Conservation (phyloP, 2,113 vertebrate genomes). For the Forbesichthys agassizii region DNA sequence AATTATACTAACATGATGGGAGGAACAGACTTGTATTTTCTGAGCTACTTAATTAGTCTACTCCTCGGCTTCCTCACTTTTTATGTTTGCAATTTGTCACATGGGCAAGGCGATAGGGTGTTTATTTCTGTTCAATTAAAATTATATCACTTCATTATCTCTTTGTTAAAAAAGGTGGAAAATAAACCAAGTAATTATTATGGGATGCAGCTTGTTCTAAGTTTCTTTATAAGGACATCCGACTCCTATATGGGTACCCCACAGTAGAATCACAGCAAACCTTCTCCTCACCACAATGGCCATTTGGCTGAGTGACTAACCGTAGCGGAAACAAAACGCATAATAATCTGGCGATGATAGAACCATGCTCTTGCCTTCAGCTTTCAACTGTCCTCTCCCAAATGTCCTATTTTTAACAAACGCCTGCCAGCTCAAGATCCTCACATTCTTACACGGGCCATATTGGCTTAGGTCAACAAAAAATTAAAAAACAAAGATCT, state of each 20-base stretch:
- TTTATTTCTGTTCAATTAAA: too few relatives aligned
- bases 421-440: constrained; percentile 25
- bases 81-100: too few relatives aligned
- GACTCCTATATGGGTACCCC: not conserved
- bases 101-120: too few relatives aligned
- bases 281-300: constrained; percentile 2
- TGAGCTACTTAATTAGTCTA: too few relatives aligned
- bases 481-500: constrained; percentile 44
- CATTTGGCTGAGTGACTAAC: not conserved
- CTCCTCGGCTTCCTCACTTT: too few relatives aligned
- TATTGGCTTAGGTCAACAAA: constrained; percentile 15
- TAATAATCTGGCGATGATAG: not conserved
- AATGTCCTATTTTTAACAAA: constrained; percentile 19
- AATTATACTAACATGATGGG: too few relatives aligned
- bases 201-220: not conserved
- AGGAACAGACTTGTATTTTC: too few relatives aligned
- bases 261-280: constrained; percentile 17
- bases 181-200: constrained; percentile 15
- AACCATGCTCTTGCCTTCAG: not conserved
- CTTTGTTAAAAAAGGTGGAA: too few relatives aligned
- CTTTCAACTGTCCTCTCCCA: not conserved
- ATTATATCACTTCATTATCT: too few relatives aligned
- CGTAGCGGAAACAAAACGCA: not conserved
- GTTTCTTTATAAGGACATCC: constrained; percentile 40
- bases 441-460: constrained; percentile 23